phyloP scores from a whole-genome alignment of 2,113 vertebrate species.

The Saccopteryx bilineata region DNA sequence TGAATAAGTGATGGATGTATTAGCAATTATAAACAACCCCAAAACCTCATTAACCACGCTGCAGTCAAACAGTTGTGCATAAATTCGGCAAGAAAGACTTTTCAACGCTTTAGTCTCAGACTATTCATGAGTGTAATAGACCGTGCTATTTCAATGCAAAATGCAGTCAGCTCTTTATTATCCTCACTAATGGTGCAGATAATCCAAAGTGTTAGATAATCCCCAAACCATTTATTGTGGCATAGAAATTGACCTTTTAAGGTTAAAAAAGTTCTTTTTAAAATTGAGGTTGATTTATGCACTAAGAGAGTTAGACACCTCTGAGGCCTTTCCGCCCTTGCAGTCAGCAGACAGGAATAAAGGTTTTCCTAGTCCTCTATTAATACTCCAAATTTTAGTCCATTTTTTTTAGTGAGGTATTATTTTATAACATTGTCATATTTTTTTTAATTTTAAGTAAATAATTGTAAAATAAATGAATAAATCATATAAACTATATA shows the following conservation, averaged over 20 bases:
- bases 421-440: not conserved
- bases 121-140: constrained; percentile 81
- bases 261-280: constrained; percentile 73
- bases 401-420: constrained; percentile 5
- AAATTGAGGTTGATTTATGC: constrained; percentile 72
- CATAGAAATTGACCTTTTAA: constrained; percentile 77
- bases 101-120: constrained; percentile 61
- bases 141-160: constrained; percentile 75
- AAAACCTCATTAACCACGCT: constrained; percentile 49
- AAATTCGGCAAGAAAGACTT: constrained; percentile 65
- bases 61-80: constrained; percentile 69
- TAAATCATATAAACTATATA: not conserved
- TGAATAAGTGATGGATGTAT: constrained; percentile 66
- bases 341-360: not conserved
- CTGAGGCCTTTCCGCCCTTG: constrained; percentile 55
- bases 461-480: not conserved
- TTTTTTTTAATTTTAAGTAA: not conserved
- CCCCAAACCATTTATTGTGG: constrained; percentile 77
- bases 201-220: constrained; percentile 82
- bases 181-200: constrained; percentile 85
- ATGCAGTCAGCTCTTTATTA: constrained; percentile 79
- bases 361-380: not conserved
- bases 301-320: constrained; percentile 9
- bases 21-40: constrained; percentile 64
- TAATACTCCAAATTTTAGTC: not conserved